Evolutionary conservation across 2,113 vertebrate genomes (phyloP).

Genomic region (Choloepus hoffmanni): DNA sequence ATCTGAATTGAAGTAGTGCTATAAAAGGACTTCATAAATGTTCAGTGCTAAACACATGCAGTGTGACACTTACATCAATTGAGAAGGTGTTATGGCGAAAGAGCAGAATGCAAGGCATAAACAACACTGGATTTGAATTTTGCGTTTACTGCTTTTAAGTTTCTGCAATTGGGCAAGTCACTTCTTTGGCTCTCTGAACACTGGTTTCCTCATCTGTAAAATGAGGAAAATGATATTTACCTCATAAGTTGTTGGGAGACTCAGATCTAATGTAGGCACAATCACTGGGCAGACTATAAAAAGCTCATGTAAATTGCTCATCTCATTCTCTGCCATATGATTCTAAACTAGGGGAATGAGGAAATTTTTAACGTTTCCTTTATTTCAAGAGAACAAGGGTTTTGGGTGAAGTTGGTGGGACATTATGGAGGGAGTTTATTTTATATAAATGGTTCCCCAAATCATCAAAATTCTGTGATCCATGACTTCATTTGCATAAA

Average conservation of each 20-base stretch:
- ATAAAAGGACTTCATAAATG: conserved; percentile 3
- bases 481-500: conserved; percentile 49
- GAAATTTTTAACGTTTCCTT: neutral
- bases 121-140: neutral
- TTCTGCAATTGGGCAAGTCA: neutral
- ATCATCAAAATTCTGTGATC: conserved; percentile 43
- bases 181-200: neutral
- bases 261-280: neutral
- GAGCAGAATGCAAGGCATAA: neutral
- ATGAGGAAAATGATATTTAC: neutral
- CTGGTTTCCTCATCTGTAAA: neutral
- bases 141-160: neutral
- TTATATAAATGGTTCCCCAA: conserved; percentile 31
- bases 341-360: neutral
- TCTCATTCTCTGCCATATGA: neutral
- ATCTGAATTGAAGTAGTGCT: neutral
- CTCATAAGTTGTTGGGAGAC: neutral
- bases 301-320: neutral
- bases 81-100: neutral
- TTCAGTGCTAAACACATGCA: neutral
- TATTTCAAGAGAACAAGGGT: neutral
- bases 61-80: neutral
- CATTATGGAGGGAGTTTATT: conserved; percentile 18
- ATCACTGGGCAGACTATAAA: neutral
- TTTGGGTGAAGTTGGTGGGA: neutral